These are phyloP conservation scores for Atopsyche davidsoni DNA, from an alignment of 1,140 invertebrate genomes.

Conservation along the genomic window DNA sequence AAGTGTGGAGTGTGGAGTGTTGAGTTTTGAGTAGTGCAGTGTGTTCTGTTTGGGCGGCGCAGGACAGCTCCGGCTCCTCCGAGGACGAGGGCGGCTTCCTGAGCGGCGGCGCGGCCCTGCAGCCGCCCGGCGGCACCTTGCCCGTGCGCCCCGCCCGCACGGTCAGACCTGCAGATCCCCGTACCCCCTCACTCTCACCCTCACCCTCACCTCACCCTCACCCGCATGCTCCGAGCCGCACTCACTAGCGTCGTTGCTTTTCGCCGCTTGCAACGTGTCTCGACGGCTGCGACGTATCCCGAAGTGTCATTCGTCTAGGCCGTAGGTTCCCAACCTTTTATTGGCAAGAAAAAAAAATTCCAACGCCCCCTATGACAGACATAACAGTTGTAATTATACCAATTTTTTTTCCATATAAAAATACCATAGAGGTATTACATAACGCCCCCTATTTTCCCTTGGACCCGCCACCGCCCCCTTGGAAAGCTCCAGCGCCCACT, in stretches of 20 bases:
- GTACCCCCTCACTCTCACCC: not conserved
- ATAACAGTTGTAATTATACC: too few relatives aligned
- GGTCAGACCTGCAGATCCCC: conserved; percentile 18
- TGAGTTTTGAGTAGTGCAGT: too few relatives aligned
- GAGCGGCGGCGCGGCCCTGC: conserved; percentile 8
- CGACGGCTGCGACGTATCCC: not conserved
- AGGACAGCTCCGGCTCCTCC: conserved; percentile 28
- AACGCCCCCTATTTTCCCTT: too few relatives aligned
- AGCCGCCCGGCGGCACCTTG: conserved; percentile 9
- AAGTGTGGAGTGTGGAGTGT: too few relatives aligned
- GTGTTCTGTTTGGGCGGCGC: not conserved
- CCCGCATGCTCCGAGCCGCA: not conserved
- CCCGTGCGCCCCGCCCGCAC: conserved; percentile 22
- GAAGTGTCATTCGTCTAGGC: too few relatives aligned
- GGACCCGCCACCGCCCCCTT: too few relatives aligned
- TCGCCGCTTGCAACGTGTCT: not conserved
- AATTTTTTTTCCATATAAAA: too few relatives aligned
- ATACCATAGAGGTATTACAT: too few relatives aligned
- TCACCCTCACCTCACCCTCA: not conserved
- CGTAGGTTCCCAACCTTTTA: too few relatives aligned
- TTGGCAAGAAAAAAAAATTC: too few relatives aligned
- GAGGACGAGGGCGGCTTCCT: conserved; percentile 31
- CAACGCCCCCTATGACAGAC: too few relatives aligned
- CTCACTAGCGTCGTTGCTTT: not conserved
- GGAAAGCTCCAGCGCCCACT: too few relatives aligned